Conservation (phyloP, 2,797 vertebrate species). For the Mallotus villosus region DNA sequence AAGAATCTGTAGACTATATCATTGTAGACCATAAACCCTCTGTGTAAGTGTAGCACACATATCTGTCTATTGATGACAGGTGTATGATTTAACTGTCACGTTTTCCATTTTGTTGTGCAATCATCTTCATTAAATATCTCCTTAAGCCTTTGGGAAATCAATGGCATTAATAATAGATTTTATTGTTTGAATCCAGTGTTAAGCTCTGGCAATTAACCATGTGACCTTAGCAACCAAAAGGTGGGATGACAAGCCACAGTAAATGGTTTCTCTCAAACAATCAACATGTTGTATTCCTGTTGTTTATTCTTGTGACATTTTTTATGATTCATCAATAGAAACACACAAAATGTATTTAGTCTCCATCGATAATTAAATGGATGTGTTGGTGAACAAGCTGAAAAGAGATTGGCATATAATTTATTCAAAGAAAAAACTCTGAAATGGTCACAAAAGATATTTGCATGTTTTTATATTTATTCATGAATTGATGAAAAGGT, state of each 20-base stretch:
- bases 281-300: not conserved
- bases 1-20: not conserved
- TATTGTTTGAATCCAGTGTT: slow-evolving; percentile 9
- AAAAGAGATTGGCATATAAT: slow-evolving; percentile 39
- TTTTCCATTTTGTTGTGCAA: not conserved
- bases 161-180: slow-evolving; percentile 32
- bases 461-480: slow-evolving; percentile 29
- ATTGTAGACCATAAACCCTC: not conserved
- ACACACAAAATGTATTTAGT: not conserved
- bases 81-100: slow-evolving; percentile 8
- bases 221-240: too few species aligned
- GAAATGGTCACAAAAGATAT: slow-evolving; percentile 8
- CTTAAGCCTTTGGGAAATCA: slow-evolving; percentile 15
- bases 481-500: slow-evolving; percentile 18
- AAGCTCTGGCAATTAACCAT: too few species aligned
- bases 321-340: not conserved
- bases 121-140: not conserved
- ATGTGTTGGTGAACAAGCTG: not conserved
- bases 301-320: not conserved
- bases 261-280: not conserved
- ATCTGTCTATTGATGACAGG: not conserved
- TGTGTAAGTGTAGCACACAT: too few species aligned
- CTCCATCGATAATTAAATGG: not conserved
- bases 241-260: too few species aligned
- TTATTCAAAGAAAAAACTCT: not conserved